A percentile compares a stretch with the other conserved stretches of the same genome.
Evolutionary conservation across 2,888 invertebrate species (phyloP).

Genomic region (Sericinus montela): DNA sequence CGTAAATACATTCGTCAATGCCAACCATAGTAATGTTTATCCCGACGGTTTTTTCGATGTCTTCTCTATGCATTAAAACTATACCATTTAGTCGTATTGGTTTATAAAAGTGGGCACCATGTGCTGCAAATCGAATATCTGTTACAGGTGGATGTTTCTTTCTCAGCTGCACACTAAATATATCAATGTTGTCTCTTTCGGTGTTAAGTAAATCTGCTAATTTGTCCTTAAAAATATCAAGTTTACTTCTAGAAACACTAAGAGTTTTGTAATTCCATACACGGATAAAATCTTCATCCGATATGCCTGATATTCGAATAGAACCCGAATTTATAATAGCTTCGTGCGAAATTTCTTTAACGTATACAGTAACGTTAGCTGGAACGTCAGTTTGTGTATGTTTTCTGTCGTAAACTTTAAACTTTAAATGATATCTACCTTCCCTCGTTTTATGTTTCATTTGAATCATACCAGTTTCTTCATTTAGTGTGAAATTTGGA

Average conservation of each 20-base stretch:
- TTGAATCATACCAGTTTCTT: slow-evolving; percentile 96
- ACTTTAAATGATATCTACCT: slow-evolving; percentile 89
- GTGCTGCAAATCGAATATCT: slow-evolving; percentile 96
- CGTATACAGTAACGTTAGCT: slow-evolving; percentile 97
- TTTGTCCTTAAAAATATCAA: slow-evolving; percentile 93
- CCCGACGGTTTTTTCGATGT: slow-evolving; percentile 96
- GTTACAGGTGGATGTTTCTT: slow-evolving; percentile 93
- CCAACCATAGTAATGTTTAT: slow-evolving; percentile 98
- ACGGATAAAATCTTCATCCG: slow-evolving; percentile 97
- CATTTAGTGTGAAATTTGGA: slow-evolving; percentile 92
- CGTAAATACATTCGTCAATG: slow-evolving; percentile 96
- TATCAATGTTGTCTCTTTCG: slow-evolving; percentile 93
- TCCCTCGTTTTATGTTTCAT: slow-evolving; percentile 96
- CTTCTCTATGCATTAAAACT: slow-evolving; percentile 94
- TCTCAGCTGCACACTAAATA: slow-evolving; percentile 96
- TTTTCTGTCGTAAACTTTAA: slow-evolving; percentile 95
- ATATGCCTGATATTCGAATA: slow-evolving; percentile 93
- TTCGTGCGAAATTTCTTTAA: slow-evolving; percentile 96
- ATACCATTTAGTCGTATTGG: slow-evolving; percentile 96
- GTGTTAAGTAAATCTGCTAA: slow-evolving; percentile 91
- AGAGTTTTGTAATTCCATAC: slow-evolving; percentile 96
- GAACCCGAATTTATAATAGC: slow-evolving; percentile 98
- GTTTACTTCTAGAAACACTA: slow-evolving; percentile 90
- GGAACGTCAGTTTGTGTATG: slow-evolving; percentile 97
- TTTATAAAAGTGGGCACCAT: slow-evolving; percentile 97